Conservation (phyloP, 2,888 invertebrate genomes). For the Tholera decimalis region DNA sequence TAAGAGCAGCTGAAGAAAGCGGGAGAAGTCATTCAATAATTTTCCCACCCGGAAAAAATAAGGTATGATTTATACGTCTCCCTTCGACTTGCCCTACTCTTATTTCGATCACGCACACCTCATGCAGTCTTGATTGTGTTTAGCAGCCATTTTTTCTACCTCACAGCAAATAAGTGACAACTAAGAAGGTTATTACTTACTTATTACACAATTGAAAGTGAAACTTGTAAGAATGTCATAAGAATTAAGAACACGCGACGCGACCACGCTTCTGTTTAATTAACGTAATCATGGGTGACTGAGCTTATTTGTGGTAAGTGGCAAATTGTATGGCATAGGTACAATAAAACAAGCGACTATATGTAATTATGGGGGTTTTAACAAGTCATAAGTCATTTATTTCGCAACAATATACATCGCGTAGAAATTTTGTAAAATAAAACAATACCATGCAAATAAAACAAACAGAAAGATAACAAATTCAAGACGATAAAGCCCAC, state of each 20-base stretch:
- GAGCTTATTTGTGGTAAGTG: slow-evolving; percentile 25
- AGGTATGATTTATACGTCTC: slow-evolving; percentile 36
- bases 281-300: slow-evolving; percentile 55
- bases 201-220: slow-evolving; percentile 64
- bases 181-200: slow-evolving; percentile 56
- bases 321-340: background rate
- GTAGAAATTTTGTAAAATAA: too few relatives aligned
- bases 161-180: slow-evolving; percentile 43
- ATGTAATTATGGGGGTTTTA: too few relatives aligned
- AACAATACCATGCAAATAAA: too few relatives aligned
- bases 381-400: too few relatives aligned
- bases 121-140: slow-evolving; percentile 12
- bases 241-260: slow-evolving; percentile 47
- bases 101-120: slow-evolving; percentile 26
- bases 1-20: too few relatives aligned
- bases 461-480: too few relatives aligned
- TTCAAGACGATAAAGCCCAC: too few relatives aligned
- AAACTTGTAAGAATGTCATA: slow-evolving; percentile 60
- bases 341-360: background rate
- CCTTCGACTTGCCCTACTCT: slow-evolving; percentile 34
- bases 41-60: too few relatives aligned
- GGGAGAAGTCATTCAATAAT: too few relatives aligned
- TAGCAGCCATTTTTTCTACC: slow-evolving; percentile 36
- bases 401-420: too few relatives aligned
- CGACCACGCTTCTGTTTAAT: slow-evolving; percentile 56